These are phyloP conservation scores for Rhizomys pruinosus DNA, from an alignment of 2,113 vertebrate species.

Conservation along the genomic window DNA sequence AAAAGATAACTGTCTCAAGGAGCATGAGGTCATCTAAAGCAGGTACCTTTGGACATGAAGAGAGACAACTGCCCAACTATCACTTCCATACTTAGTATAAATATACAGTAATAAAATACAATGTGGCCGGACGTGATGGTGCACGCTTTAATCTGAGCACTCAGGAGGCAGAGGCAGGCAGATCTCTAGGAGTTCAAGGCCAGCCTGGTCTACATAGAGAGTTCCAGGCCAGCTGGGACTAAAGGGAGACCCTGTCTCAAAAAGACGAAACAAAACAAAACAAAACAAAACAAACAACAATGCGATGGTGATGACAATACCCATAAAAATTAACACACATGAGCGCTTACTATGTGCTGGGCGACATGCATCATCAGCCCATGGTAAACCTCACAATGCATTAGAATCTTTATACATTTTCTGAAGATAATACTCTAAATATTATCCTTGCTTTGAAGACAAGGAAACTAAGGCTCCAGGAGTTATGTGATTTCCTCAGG, in stretches of 20 bases:
- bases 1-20: slow-evolving; percentile 13
- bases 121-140: no score
- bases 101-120: neutral
- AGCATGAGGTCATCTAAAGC: neutral
- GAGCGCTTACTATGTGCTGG: neutral
- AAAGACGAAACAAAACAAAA: no score
- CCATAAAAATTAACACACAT: neutral
- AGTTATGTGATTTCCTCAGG: neutral
- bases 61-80: neutral
- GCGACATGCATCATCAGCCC: neutral
- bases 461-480: neutral
- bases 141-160: no score
- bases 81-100: neutral
- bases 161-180: no score
- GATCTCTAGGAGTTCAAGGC: no score
- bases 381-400: neutral
- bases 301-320: neutral
- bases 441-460: neutral
- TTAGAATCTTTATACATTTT: neutral
- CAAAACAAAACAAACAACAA: no score
- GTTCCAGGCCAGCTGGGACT: no score
- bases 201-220: no score
- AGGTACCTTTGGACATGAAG: neutral
- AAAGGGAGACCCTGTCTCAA: no score
- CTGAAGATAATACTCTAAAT: neutral